These are phyloP conservation scores for Pangasius djambal DNA, from an alignment of 2,797 vertebrate genomes.

Conservation along the genomic window DNA sequence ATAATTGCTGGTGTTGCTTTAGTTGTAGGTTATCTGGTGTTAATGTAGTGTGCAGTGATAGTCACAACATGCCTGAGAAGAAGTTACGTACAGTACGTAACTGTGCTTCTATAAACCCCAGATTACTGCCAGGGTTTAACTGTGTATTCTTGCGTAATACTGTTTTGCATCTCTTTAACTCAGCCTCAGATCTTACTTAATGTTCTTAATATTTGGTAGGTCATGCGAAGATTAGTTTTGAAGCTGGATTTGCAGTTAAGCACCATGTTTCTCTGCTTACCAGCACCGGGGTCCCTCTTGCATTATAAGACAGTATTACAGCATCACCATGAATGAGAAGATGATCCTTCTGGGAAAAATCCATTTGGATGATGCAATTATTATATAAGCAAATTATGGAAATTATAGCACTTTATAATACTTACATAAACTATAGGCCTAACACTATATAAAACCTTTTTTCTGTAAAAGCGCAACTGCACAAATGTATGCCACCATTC, in stretches of 20 bases:
- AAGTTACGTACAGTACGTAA: neutral
- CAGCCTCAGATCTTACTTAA: neutral
- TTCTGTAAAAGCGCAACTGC: neutral
- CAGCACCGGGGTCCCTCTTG: neutral
- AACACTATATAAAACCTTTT: neutral
- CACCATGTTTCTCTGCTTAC: neutral
- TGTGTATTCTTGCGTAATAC: neutral
- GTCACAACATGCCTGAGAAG: neutral
- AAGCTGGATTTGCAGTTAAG: neutral
- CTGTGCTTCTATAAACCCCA: neutral
- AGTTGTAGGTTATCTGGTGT: neutral
- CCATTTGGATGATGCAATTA: neutral
- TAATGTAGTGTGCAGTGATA: neutral
- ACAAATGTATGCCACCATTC: neutral
- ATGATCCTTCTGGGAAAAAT: neutral
- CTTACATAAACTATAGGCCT: neutral
- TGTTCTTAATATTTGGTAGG: constrained; percentile 1
- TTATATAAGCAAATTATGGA: neutral
- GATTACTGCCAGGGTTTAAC: neutral
- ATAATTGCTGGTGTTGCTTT: neutral
- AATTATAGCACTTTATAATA: neutral
- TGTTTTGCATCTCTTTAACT: neutral
- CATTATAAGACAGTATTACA: neutral
- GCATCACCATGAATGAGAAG: neutral
- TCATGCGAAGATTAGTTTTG: neutral